Base-by-base conservation (phyloP, 2,113 vertebrate genomes). In the Ifrita kowaldi region DNA sequence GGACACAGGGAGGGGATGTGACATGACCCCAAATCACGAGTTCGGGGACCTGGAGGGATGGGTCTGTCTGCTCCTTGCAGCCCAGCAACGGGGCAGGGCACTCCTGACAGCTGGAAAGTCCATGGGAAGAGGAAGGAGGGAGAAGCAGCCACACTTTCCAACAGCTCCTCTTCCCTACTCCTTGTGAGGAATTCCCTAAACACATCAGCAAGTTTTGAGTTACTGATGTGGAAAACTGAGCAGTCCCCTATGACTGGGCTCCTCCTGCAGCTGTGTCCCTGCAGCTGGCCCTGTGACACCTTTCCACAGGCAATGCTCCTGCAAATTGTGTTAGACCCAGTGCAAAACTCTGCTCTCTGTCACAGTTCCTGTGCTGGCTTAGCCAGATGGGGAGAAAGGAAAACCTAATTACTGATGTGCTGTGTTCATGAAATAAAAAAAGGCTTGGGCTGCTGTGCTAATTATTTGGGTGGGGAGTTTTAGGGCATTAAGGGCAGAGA, bases 241-340 rank as follows among this genome's bases (percentile, higher is more conserved):
- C 42, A 59, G 18, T 4, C 18, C 20, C 6, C 24, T 11, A 14
- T 35, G 42, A 3, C 18, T 21, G 26, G 10, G 33, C 23, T 60
- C 16, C 6, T 65, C 33, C 41, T 56, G 12, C 21, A 88, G 18
- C 13, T 16, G 2, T 32, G 7, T 17, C 20, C 30, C 14, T 44
- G 10, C 67, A 33, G 5, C 8, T 37, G 59, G 28, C 22, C 20
- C 22, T 12, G 52, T 28, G 35, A 39, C 21, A 12, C 7, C 52
- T 75, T 1, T 3, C 4, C 10, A 0, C 10, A 6, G 47, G 1
- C 2, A 2, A 18, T 33, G 18, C 41, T 52, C 5, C 0, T 41
- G 80, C 26, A 62, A 82, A 62, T 10, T 10, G 13, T 20, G 20
- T 35, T 76, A 70, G 5, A 73, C 10, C 42, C 27, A 5, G 10